Evolutionary conservation across 2,113 vertebrate species (phyloP), one percentile per base, ranked within the genome.

Genomic region (Agapornis roseicollis): DNA sequence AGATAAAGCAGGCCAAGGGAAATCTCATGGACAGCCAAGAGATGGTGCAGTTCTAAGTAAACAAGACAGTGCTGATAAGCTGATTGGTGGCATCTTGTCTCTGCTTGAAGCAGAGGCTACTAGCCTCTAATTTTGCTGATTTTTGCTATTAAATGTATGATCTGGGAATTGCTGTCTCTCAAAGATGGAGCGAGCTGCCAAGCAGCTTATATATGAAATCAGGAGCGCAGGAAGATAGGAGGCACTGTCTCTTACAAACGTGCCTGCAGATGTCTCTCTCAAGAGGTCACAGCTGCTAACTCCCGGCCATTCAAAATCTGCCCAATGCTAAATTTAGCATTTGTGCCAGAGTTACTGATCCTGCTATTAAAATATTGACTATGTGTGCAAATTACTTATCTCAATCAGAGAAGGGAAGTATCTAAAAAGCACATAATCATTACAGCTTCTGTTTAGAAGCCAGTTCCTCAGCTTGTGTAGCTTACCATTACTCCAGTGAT

Each of bases 241-340:
- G 94, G 63, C 92, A 58, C 80, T 63, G 17, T 56, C 92, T 90
- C 82, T 80, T 77, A 83, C 31, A 85, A 94, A 83, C 66, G 42
- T 46, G 93, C 83, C 82, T 93, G 94, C 96, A 97, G 94, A 90
- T 97, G 94, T 94, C 84, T 96, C 80, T 87, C 66, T 94, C 84
- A 93, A 94, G 96, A 95, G 92, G 90, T 94, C 95, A 95, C 96
- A 94, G 92, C 92, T 96, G 95, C 94, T 94, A 88, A n/a, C 76
- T 94, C 90, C 85, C 66, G 88, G 88, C 90, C 80, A 50, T 89
- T 92, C 88, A 70, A 93, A 22, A 76, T 79, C 53, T 68, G 85
- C 64, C 96, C 90, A 63, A 5, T 50, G 80, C 50, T 93, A 95
- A 94, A 96, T 94, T 86, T 88, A 90, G 53, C 68, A 86, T 80